A percentile compares a stretch with the other conserved stretches of the same genome.
phyloP scores from a whole-genome alignment of 2,888 invertebrate genomes.

The Eudasyphora cyanicolor region DNA sequence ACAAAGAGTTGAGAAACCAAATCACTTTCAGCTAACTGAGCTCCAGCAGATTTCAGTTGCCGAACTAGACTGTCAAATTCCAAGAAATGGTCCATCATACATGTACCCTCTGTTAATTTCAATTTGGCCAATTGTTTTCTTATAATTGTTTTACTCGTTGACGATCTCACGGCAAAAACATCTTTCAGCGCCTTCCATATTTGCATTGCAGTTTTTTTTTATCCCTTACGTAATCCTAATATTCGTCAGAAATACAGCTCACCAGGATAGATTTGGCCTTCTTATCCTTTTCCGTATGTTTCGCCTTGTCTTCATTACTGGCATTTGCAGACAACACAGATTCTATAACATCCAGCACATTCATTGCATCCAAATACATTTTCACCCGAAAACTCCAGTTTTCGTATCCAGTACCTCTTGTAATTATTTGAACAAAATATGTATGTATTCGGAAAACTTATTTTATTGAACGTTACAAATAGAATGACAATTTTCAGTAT shows the following conservation, averaged over 20 bases:
- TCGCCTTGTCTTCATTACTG: background rate
- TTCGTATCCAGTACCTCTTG: background rate
- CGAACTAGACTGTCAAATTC: background rate
- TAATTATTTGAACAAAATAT: no score
- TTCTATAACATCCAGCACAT: background rate
- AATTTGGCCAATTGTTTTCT: background rate
- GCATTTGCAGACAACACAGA: background rate
- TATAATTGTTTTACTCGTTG: background rate
- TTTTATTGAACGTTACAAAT: no score
- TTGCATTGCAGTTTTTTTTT: background rate
- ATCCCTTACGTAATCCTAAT: background rate
- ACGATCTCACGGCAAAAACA: background rate
- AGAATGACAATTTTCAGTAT: no score
- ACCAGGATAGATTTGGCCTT: background rate
- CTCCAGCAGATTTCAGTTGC: background rate
- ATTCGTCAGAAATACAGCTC: background rate
- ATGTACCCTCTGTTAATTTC: no score
- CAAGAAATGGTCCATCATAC: background rate
- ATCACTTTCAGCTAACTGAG: background rate
- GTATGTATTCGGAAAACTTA: no score
- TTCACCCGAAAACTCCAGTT: background rate
- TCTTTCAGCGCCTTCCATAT: constrained; percentile 4
- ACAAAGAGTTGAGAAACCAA: constrained; percentile 18
- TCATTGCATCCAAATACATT: background rate
- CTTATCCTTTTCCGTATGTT: background rate